These are phyloP conservation scores for Athalia circularis DNA, from an alignment of 2,888 invertebrate genomes.

Conservation along the genomic window DNA sequence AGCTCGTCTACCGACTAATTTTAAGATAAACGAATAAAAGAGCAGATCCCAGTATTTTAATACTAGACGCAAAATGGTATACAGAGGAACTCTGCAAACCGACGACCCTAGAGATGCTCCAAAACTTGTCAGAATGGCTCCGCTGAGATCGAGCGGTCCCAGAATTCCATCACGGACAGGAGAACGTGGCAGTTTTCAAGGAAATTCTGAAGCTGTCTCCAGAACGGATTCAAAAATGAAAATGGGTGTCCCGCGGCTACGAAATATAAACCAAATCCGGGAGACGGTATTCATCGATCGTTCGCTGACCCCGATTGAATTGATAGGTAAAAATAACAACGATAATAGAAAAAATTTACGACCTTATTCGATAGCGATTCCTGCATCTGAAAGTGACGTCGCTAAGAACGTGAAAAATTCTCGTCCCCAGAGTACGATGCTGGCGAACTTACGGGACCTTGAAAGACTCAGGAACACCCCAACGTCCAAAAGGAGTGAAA, in stretches of 20 bases:
- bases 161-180: slow-evolving; percentile 54
- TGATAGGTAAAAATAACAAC: slow-evolving; percentile 50
- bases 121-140: slow-evolving; percentile 66
- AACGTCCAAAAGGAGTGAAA: slow-evolving; percentile 52
- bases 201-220: slow-evolving; percentile 53
- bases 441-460: slow-evolving; percentile 66
- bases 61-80: slow-evolving; percentile 61
- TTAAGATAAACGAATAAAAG: not conserved
- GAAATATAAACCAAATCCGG: slow-evolving; percentile 67
- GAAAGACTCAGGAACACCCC: slow-evolving; percentile 65
- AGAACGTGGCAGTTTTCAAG: slow-evolving; percentile 54
- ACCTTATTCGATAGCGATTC: slow-evolving; percentile 19
- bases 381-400: not conserved
- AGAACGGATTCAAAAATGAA: slow-evolving; percentile 61
- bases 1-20: not conserved
- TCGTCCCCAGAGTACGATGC: slow-evolving; percentile 60
- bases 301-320: slow-evolving; percentile 54
- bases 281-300: slow-evolving; percentile 62
- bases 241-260: slow-evolving; percentile 61
- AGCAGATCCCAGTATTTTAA: not conserved
- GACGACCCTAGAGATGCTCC: slow-evolving; percentile 68
- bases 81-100: slow-evolving; percentile 67
- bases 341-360: slow-evolving; percentile 37
- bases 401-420: slow-evolving; percentile 29
- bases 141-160: slow-evolving; percentile 61